Base-by-base conservation (phyloP, 1,140 invertebrate species). In the Pygmarrhopalites habei region DNA sequence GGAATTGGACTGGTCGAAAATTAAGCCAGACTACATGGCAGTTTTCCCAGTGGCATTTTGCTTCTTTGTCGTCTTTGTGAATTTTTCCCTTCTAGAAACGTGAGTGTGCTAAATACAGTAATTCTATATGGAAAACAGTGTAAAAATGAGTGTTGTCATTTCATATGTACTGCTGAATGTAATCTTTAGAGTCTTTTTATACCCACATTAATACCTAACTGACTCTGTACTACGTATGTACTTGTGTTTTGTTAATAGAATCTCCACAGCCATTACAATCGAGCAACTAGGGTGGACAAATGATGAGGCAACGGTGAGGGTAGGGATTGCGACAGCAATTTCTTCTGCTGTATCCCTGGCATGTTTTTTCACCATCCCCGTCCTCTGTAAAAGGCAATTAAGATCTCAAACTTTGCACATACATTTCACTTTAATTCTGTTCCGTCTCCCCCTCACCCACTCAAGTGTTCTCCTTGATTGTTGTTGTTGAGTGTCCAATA, bases 51-150 rank as follows among this genome's bases (percentile, higher is more conserved):
- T 90, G 60, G 86, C 93, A 68, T 77, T 83, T 35, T 83, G 88
- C 1, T 93, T 93, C 75, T 92, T 92, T 76, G 82, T 90, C 60
- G 80, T 92, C 55, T 85, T 90, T 28, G 91, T 92, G 74, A 90
- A 91, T 75, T 93, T 93, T 77, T 88, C 92, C 64, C 80, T 94
- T 53, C 79, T 92, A 71, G 92, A 95, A 80, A 92, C 90, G 84
- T 86, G 74, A 82, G 79, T 76, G 3, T 56, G 5, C 4, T 35
- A 23, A 41, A 56, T 25, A 25, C n/a, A n/a, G n/a, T n/a, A n/a
- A n/a, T n/a, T n/a, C n/a, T n/a, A n/a, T n/a, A n/a, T n/a, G n/a
- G n/a, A n/a, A n/a, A n/a, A n/a, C n/a, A n/a, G n/a, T n/a, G n/a
- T n/a, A n/a, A n/a, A n/a, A n/a, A n/a, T n/a, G n/a, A n/a, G n/a